phyloP scores from a whole-genome alignment of 2,888 invertebrate genomes.

The Drosophila paramelanica region DNA sequence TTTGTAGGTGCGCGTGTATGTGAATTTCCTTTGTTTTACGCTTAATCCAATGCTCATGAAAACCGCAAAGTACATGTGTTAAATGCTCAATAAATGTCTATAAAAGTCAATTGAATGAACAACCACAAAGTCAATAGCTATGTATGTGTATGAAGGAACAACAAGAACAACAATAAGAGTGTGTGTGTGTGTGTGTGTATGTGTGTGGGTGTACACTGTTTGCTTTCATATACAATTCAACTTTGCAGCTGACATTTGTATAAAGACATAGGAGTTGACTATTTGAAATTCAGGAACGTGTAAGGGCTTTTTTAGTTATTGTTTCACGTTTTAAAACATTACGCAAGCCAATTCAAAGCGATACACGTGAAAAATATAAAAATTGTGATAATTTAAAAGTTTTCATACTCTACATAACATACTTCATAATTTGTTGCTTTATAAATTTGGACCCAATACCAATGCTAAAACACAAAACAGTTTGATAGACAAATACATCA shows the following conservation, averaged over 20 bases:
- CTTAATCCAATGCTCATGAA: conserved; percentile 29
- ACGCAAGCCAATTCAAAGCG: no score
- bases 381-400: no score
- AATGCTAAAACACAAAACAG: no score
- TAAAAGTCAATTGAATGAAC: conserved; percentile 29
- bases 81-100: conserved; percentile 30
- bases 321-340: no score
- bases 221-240: conserved; percentile 2
- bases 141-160: conserved; percentile 12
- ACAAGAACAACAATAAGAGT: conserved; percentile 2
- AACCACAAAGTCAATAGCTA: conserved; percentile 34
- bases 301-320: not conserved
- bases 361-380: no score
- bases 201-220: conserved; percentile 20
- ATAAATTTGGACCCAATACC: no score
- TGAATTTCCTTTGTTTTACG: conserved; percentile 19
- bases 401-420: no score
- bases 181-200: not conserved
- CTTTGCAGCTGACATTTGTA: conserved; percentile 14
- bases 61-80: conserved; percentile 29
- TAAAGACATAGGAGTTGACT: conserved; percentile 6
- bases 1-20: conserved; percentile 4
- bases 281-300: not conserved
- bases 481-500: no score
- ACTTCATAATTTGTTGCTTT: no score